Percentiles rank a stretch among this genome's conserved stretches.
Conservation (phyloP, 2,113 vertebrate genomes). For the Sapayoa aenigma region DNA sequence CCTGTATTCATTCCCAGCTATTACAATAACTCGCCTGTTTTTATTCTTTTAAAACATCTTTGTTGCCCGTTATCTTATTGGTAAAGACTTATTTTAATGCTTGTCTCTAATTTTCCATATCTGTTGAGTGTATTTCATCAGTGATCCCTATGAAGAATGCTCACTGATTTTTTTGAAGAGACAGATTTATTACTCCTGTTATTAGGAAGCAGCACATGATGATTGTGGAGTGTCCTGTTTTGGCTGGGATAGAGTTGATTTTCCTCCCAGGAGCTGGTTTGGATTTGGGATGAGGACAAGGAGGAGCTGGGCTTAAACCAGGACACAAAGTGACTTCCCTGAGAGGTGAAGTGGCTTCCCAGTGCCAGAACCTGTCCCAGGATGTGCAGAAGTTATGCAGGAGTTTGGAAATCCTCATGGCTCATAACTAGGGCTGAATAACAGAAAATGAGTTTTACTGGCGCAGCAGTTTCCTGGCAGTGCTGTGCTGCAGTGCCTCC, state of each 20-base stretch:
- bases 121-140: background rate
- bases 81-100: background rate
- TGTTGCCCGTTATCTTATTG: background rate
- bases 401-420: background rate
- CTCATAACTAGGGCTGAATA: background rate
- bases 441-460: background rate
- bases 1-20: background rate
- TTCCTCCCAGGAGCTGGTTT: background rate
- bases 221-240: background rate
- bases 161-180: background rate
- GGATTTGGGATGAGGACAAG: background rate
- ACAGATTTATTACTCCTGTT: background rate
- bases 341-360: background rate
- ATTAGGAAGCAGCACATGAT: background rate
- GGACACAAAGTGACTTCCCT: background rate
- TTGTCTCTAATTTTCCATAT: background rate
- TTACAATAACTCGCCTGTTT: background rate
- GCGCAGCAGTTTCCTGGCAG: background rate
- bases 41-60: background rate
- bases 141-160: background rate
- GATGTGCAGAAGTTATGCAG: no score
- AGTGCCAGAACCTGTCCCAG: background rate
- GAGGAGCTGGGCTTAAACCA: background rate
- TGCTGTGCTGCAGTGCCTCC: background rate
- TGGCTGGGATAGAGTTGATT: background rate